Conservation (phyloP, 2,888 invertebrate genomes). For the Thecophora atra region DNA sequence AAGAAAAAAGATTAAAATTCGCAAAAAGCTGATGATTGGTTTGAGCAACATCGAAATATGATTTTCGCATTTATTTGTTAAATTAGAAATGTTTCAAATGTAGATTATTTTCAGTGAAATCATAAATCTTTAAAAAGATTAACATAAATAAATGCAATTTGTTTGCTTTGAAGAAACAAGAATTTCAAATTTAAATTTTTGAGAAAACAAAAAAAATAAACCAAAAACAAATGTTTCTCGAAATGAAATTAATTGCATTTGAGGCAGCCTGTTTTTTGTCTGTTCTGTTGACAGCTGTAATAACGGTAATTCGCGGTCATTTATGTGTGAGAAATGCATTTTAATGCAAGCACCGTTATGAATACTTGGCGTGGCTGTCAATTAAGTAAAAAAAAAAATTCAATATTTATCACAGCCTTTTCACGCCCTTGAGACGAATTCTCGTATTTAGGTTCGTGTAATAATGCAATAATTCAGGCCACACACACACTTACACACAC, state of each 20-base stretch:
- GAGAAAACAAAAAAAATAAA: background rate
- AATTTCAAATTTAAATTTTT: background rate
- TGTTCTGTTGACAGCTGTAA: constrained; percentile 12
- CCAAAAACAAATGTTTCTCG: background rate
- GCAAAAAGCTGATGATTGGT: background rate
- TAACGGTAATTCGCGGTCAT: constrained; percentile 21
- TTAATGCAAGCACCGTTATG: background rate
- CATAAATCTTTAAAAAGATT: background rate
- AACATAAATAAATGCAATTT: background rate
- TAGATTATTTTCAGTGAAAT: background rate
- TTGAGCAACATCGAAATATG: no score
- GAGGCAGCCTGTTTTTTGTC: background rate
- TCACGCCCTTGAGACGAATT: background rate
- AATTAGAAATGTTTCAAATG: background rate
- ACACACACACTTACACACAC: no score
- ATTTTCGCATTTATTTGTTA: background rate
- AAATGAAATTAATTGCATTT: constrained; percentile 6
- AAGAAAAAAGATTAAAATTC: background rate
- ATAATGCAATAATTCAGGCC: constrained; percentile 10
- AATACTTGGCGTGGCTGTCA: background rate
- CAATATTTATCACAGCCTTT: background rate
- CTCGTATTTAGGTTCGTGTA: background rate
- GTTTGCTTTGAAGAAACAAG: background rate
- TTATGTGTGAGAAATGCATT: constrained; percentile 14
- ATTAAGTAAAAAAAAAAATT: background rate